These are phyloP conservation scores for Stichopus chloronotus DNA, from an alignment of 35 echinoderm and acorn worm species.

Conservation along the genomic window DNA sequence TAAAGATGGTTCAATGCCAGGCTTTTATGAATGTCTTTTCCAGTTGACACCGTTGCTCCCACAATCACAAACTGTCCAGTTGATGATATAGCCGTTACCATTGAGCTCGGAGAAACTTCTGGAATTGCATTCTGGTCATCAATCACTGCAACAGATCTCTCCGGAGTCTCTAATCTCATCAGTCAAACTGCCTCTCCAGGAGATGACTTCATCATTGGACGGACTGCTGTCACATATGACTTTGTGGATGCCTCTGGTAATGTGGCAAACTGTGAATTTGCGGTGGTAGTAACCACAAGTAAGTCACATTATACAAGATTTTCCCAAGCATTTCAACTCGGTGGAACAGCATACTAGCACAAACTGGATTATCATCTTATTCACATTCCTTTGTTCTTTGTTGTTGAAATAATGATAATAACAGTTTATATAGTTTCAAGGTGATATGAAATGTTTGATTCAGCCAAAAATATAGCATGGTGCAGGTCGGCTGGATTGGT, in stretches of 20 bases:
- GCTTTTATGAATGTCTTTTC: not conserved
- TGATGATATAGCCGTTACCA: not conserved
- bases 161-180: not conserved
- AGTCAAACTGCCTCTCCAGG: not conserved
- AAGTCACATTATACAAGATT: not conserved
- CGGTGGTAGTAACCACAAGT: constrained; percentile 13
- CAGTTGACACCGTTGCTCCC: constrained; percentile 12
- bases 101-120: not conserved
- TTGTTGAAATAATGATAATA: too few relatives aligned
- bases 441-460: too few relatives aligned
- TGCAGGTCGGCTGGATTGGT: too few relatives aligned
- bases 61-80: not conserved
- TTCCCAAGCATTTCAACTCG: too few relatives aligned
- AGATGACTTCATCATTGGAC: not conserved
- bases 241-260: constrained; percentile 21
- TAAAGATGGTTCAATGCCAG: too few relatives aligned
- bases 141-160: constrained; percentile 5
- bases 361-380: too few relatives aligned
- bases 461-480: too few relatives aligned
- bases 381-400: too few relatives aligned
- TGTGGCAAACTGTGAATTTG: not conserved
- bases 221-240: not conserved
- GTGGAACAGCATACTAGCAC: too few relatives aligned
- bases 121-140: not conserved
- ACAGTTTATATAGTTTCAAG: too few relatives aligned